These are phyloP conservation scores for Glomeris marginata DNA, from an alignment of 2,888 invertebrate species.

Conservation along the genomic window DNA sequence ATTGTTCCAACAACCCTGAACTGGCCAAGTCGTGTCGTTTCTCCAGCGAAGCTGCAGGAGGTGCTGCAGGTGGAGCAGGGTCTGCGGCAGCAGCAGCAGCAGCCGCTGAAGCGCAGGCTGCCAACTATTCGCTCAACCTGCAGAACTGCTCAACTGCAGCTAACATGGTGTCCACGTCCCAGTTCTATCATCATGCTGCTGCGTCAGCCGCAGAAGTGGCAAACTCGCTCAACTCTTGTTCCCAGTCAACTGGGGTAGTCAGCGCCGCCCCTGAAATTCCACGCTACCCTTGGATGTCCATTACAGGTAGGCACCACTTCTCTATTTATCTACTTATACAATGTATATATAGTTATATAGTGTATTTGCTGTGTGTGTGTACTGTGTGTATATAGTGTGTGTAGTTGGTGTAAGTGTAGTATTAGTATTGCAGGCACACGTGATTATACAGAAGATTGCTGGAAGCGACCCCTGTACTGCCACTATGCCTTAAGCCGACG, in stretches of 20 bases:
- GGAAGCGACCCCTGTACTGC: no score
- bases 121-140: slow-evolving; percentile 20
- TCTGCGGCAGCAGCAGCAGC: slow-evolving; percentile 13
- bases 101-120: slow-evolving; percentile 17
- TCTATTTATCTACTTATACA: no score
- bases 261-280: slow-evolving; percentile 56
- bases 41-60: slow-evolving; percentile 31
- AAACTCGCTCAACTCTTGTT: slow-evolving; percentile 60
- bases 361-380: no score
- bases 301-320: slow-evolving; percentile 58
- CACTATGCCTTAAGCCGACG: no score
- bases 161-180: slow-evolving; percentile 58
- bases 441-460: no score
- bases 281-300: slow-evolving; percentile 91
- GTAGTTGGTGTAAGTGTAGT: no score
- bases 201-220: slow-evolving; percentile 56
- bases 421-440: no score
- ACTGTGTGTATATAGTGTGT: no score
- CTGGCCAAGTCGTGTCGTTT: slow-evolving; percentile 70
- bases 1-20: slow-evolving; percentile 40
- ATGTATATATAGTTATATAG: no score
- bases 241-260: slow-evolving; percentile 45
- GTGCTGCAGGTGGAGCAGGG: not conserved
- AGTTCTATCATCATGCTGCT: slow-evolving; percentile 67
- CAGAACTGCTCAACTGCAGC: slow-evolving; percentile 27